These are phyloP conservation scores for Danio kyathit DNA, from an alignment of 2,797 vertebrate species.

Conservation along the genomic window DNA sequence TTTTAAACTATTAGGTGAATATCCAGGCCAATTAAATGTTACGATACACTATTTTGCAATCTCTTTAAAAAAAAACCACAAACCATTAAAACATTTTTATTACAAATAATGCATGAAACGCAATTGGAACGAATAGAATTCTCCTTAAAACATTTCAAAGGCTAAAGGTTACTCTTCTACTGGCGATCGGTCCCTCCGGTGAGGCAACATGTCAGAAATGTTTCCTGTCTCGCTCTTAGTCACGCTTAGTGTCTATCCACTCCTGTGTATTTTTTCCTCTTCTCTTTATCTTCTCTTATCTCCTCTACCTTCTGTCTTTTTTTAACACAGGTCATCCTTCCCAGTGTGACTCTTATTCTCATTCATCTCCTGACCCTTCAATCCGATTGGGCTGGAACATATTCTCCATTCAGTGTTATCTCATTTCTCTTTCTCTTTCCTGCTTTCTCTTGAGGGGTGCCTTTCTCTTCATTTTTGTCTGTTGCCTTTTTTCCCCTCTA, in stretches of 20 bases:
- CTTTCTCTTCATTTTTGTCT: constrained; percentile 54
- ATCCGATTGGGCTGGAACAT: constrained; percentile 52
- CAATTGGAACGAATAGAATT: constrained; percentile 43
- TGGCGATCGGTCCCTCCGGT: constrained; percentile 65
- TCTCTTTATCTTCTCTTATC: constrained; percentile 55
- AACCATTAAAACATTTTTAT: constrained; percentile 4
- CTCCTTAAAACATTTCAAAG: constrained; percentile 69
- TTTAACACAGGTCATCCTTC: constrained; percentile 53
- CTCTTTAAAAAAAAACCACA: neutral
- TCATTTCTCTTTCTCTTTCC: constrained; percentile 31
- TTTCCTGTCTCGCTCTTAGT: constrained; percentile 70
- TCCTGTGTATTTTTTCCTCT: constrained; percentile 53
- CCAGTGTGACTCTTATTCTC: constrained; percentile 52
- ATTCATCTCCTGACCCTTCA: constrained; percentile 50
- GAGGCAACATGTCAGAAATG: constrained; percentile 72
- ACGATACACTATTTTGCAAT: neutral
- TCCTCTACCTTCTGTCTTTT: constrained; percentile 46
- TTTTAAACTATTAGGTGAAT: neutral
- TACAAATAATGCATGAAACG: constrained; percentile 25
- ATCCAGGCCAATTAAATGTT: constrained; percentile 7
- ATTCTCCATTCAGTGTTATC: constrained; percentile 51
- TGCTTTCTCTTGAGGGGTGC: constrained; percentile 58
- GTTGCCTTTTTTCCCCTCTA: constrained; percentile 40
- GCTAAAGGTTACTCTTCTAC: constrained; percentile 66
- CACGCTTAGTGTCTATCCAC: constrained; percentile 61